Base-by-base conservation (phyloP, 2,888 invertebrate species). In the Agapostemon virescens region DNA sequence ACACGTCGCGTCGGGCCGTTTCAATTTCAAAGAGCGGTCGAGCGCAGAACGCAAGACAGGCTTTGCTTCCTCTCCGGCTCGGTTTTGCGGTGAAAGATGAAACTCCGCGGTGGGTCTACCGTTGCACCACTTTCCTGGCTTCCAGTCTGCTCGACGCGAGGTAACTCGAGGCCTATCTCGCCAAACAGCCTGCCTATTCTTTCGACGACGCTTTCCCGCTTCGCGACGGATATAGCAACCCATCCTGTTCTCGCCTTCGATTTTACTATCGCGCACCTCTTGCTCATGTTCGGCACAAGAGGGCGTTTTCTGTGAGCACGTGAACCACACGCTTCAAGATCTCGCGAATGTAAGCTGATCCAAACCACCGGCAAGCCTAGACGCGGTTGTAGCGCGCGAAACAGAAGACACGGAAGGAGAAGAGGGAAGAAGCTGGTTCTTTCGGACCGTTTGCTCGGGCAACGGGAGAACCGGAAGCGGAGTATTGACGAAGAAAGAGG, bases 11-110 rank as follows among this genome's bases (percentile, higher is more conserved):
- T 23, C 23, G 26, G 15, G 63, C 61, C 64, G 69, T 68, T 74
- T 77, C 79, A 72, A 77, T 84, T 83, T 86, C 76, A 74, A 76
- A 84, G 78, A 73, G 68, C 61, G 67, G 61, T 64, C 42, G 45
- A 30, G 55, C 2, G 17, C 26, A 30, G 30, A 36, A 63, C 36
- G n/a, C n/a, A 74, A 82, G 80, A 83, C 84, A 40, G 75, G 81
- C 68, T 84, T 82, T 79, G 82, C 81, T 86, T 86, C 86, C 85
- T 87, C 80, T 61, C 77, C 77, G 69, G 70, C 67, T 85, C 76
- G 82, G 83, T 85, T 87, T 86, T 84, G 87, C 85, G 86, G 87
- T 87, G 86, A 87, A 87, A 87, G 86, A 86, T 80, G 87, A 87
- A 84, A 87, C 87, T 85, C 69, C 69, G 74, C 66, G 83, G 74